A percentile compares a stretch with the other conserved stretches of the same genome.
Evolutionary conservation across 2,113 vertebrate species (phyloP).

Genomic region (Corythaeola cristata): DNA sequence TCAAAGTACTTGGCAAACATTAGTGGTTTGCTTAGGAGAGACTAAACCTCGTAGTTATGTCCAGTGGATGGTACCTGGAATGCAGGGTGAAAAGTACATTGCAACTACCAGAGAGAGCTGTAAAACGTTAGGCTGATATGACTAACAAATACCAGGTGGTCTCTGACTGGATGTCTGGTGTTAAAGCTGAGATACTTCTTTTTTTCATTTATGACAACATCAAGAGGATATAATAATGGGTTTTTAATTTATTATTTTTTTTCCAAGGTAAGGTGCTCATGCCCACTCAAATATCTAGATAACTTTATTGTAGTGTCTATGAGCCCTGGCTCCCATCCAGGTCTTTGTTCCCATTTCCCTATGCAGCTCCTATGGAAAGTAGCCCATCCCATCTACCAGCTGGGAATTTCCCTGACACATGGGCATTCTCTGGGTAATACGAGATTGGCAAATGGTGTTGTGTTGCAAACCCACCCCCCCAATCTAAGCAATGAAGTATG

Average conservation of each 20-base stretch:
- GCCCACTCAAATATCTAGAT: background rate
- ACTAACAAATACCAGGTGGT: background rate
- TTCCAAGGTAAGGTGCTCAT: background rate
- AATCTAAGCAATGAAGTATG: background rate
- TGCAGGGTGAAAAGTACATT: background rate
- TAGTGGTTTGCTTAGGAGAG: background rate
- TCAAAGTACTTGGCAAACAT: slow-evolving; percentile 45
- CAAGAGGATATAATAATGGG: background rate
- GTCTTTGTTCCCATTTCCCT: background rate
- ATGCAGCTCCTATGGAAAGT: background rate
- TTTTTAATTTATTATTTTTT: background rate
- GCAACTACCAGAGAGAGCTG: background rate
- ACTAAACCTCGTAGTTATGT: background rate
- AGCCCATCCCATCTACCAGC: slow-evolving; percentile 25
- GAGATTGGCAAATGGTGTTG: background rate
- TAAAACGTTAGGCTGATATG: background rate
- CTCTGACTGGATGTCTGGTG: background rate
- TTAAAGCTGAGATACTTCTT: background rate
- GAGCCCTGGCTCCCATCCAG: background rate
- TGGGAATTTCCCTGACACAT: slow-evolving; percentile 51
- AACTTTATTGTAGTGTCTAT: background rate
- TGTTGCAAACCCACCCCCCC: background rate
- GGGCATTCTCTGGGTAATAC: slow-evolving; percentile 21
- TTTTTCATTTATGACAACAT: background rate
- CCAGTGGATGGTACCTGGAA: background rate